Base-by-base conservation (phyloP, 2,113 vertebrate species). In the Thomomys bottae region DNA sequence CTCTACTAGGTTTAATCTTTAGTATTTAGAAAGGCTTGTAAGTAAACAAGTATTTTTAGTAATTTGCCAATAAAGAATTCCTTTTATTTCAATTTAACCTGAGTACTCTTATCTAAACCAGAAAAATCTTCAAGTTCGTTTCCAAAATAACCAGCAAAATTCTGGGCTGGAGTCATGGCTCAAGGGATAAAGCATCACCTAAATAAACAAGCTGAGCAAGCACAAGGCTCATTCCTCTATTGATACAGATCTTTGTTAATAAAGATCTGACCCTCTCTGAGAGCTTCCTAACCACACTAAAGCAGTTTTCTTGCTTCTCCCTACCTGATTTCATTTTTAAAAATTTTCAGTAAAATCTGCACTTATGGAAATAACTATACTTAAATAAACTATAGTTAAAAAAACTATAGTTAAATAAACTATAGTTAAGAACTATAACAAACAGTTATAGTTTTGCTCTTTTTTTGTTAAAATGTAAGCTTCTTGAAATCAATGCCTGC, bases 11-110 rank as follows among this genome's bases (percentile, higher is more conserved):
- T 20, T 54, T 2, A 72, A 15, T 59, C 10, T 28, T 30, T 84
- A 84, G 24, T 77, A 38, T 11, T 90, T 30, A 87, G 92, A 90
- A 75, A 54, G 57, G 10, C n/a, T 84, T 85, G 36, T 36, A 17
- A 87, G 71, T 73, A 81, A 84, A 36, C 5, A 83, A 61, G 86
- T 49, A 79, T 57, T 72, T 73, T 36, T 76, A 84, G n/a, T 38
- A 75, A 78, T 54, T 86, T 87, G 68, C 4, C 6, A 40, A 57
- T 9, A 63, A 79, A 40, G 8, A 87, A 87, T 12, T 38, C 17
- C 1, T 76, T n/a, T 92, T 77, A 23, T 68, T 75, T 90, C 24
- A 85, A 59, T 14, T 70, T 70, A 28, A 78, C 32, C 54, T 79
- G 18, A 5, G 49, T 49, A 42, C 2, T 78, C 24, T 67, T 57